A percentile compares a stretch with the other conserved stretches of the same genome.
These are phyloP conservation scores for Orthosia incerta DNA, from an alignment of 2,888 invertebrate species.

Conservation along the genomic window DNA sequence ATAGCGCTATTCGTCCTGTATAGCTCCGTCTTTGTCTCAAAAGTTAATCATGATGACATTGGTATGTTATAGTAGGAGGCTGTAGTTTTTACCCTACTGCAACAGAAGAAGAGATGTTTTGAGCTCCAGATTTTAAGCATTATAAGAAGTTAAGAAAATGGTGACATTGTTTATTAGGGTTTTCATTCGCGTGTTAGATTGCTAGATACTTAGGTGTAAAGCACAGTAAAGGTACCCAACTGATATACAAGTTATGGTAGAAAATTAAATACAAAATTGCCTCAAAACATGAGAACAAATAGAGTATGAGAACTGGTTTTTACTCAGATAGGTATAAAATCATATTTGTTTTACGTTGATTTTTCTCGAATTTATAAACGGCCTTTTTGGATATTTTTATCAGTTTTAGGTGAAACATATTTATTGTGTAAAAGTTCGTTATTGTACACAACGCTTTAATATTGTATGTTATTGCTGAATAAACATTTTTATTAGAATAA, in stretches of 20 bases:
- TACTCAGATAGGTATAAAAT: conserved; percentile 7
- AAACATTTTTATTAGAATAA: conserved; percentile 50
- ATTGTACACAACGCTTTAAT: conserved; percentile 28
- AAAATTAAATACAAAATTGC: conserved; percentile 6
- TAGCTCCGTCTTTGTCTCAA: too few species aligned
- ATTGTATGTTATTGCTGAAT: conserved; percentile 51
- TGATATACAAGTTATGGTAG: conserved; percentile 28
- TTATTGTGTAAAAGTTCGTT: conserved; percentile 40
- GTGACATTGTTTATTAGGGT: conserved; percentile 33
- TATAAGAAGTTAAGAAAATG: conserved; percentile 21
- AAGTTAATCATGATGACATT: too few species aligned
- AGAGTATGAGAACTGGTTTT: not conserved
- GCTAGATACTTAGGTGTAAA: conserved; percentile 42
- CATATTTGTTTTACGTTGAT: conserved; percentile 49
- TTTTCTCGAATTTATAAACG: conserved; percentile 50
- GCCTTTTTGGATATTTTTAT: conserved; percentile 39
- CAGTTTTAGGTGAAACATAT: conserved; percentile 56
- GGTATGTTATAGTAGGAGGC: too few species aligned
- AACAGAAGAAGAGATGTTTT: not conserved
- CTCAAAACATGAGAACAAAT: not conserved
- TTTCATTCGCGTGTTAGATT: conserved; percentile 44
- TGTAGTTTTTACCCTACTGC: not conserved
- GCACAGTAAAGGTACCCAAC: not conserved
- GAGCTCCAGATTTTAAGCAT: not conserved
- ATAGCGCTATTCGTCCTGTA: too few species aligned